Evolutionary conservation across 2,797 vertebrate genomes (phyloP), one percentile per base, ranked within the genome.

Genomic region (Chlorospingus flavigularis): DNA sequence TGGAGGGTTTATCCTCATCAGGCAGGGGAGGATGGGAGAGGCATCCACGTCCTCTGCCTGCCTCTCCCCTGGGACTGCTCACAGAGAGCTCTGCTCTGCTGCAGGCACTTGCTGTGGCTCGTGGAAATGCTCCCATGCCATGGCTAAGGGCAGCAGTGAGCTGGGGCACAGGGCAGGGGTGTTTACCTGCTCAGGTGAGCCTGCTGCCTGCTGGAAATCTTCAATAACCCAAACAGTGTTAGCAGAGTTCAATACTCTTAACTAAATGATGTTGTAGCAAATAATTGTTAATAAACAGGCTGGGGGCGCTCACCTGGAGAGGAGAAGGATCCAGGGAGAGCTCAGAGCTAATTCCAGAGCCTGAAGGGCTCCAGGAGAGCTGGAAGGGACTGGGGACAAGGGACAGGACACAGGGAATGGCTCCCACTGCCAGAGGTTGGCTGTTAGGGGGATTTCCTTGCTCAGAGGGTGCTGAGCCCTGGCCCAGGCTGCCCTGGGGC

Each of bases 31-130:
- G 96, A 88, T 96, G 93, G 94, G 95, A 94, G 94, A 94, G 94
- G 91, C 93, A 28, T 77, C 91, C 91, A 72, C 91, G 96, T 96
- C 92, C 96, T 91, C 81, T 96, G 92, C 89, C 81, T 94, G 80
- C 78, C 91, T 94, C 55, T 94, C 48, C 89, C 75, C 6, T 3
- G 43, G 84, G 23, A 3, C 75, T 93, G 66, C 88, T 82, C 80
- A 16, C 53, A 30, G 15, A 8, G 7, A 42, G 40, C 40, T 24
- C 68, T 8, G 9, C 74, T 12, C 43, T 43, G 42, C 19, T 43
- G 4, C 7, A 16, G 40, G 40, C 40, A 17, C 40, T 40, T 40
- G 7, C 43, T 45, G 43, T 11, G 43, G 10, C 43, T 12, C 43
- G 12, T 45, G 43, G 43, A 21, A 21, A 3, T 21, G 83, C 54